Conservation (phyloP, 2,888 invertebrate species). For the Hirtodrosophila duncani region DNA sequence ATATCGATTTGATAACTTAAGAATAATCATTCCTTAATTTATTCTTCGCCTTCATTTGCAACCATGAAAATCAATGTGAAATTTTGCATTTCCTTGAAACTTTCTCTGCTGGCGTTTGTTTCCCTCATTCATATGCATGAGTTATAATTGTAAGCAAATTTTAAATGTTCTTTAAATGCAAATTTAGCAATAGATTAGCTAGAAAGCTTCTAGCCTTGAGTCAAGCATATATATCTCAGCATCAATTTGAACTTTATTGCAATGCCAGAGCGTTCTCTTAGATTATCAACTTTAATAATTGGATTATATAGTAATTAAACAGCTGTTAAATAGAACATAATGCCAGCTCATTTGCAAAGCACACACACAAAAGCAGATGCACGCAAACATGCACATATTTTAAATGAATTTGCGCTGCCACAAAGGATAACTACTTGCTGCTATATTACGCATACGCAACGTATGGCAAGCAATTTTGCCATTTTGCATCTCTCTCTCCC, state of each 20-base stretch:
- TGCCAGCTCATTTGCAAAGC: slow-evolving; percentile 36
- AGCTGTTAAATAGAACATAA: slow-evolving; percentile 42
- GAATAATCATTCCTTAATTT: too few relatives aligned
- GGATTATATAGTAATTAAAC: slow-evolving; percentile 44
- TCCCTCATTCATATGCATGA: too few relatives aligned
- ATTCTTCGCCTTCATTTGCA: too few relatives aligned
- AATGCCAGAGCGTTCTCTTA: background rate
- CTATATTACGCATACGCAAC: slow-evolving; percentile 59
- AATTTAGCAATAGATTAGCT: too few relatives aligned
- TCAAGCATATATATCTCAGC: too few relatives aligned
- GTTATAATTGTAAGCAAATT: too few relatives aligned
- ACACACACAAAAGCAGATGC: background rate
- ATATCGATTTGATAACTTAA: too few relatives aligned
- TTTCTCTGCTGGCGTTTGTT: too few relatives aligned
- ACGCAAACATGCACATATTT: background rate
- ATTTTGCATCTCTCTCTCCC: slow-evolving; percentile 39
- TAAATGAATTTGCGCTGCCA: slow-evolving; percentile 11
- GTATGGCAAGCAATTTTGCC: slow-evolving; percentile 29
- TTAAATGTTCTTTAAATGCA: too few relatives aligned
- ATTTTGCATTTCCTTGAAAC: too few relatives aligned
- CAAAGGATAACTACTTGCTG: background rate
- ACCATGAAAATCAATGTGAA: too few relatives aligned
- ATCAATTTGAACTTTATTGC: slow-evolving; percentile 1
- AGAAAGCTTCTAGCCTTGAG: too few relatives aligned
- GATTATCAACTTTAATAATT: slow-evolving; percentile 27